These are phyloP conservation scores for Argyresthia goedartella DNA, from an alignment of 2,888 invertebrate genomes.

Conservation along the genomic window DNA sequence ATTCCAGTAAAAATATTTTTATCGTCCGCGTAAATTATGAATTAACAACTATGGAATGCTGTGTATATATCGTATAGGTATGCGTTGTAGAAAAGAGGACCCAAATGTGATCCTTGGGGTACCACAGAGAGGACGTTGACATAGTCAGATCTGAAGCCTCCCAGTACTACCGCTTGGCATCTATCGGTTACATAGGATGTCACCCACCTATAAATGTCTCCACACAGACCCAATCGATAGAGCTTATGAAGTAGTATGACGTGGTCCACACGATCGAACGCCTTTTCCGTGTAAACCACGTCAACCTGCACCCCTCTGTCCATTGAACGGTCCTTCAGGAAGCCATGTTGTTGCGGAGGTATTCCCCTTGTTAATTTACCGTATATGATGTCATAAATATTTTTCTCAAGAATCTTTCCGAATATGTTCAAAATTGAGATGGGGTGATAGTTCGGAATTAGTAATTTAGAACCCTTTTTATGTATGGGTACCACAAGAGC, in stretches of 20 bases:
- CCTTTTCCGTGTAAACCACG: constrained; percentile 4
- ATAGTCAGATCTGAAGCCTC: constrained; percentile 10
- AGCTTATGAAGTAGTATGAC: neutral
- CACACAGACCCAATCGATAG: neutral
- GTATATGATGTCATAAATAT: neutral
- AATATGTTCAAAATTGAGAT: neutral
- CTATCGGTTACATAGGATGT: constrained; percentile 9
- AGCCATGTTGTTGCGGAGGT: constrained; percentile 43
- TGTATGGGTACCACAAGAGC: neutral
- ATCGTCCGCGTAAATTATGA: constrained; percentile 2
- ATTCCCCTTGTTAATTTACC: neutral
- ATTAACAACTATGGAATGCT: constrained; percentile 15
- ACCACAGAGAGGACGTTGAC: constrained; percentile 13
- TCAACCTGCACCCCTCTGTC: neutral
- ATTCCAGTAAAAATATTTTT: neutral
- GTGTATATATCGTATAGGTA: no score
- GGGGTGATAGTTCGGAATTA: neutral
- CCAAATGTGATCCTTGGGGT: constrained; percentile 16
- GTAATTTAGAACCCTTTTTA: constrained; percentile 1
- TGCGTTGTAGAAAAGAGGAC: constrained; percentile 14
- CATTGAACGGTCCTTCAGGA: neutral
- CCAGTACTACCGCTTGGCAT: constrained; percentile 10
- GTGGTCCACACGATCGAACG: constrained; percentile 13
- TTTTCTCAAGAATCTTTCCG: neutral
- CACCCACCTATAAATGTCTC: constrained; percentile 1